Percentiles rank a stretch among this genome's conserved stretches.
Conservation (phyloP, 2,888 invertebrate genomes). For the Oegoconia quadripuncta region DNA sequence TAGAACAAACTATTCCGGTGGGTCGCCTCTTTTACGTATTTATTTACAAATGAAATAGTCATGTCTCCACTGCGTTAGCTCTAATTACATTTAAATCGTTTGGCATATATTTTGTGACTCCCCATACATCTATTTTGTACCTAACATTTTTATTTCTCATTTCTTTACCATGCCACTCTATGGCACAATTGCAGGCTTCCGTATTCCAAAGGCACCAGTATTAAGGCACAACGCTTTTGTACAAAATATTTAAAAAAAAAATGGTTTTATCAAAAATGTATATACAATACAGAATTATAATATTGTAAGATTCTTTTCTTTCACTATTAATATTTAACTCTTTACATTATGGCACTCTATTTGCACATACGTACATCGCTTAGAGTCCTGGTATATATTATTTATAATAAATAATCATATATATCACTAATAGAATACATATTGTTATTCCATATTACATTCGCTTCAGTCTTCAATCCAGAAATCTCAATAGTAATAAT, state of each 20-base stretch:
- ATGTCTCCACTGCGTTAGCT: constrained; percentile 40
- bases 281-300: constrained; percentile 15
- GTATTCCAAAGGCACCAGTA: constrained; percentile 59
- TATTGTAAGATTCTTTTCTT: constrained; percentile 10
- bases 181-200: constrained; percentile 52
- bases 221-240: constrained; percentile 55
- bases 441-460: constrained; percentile 16
- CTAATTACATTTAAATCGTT: constrained; percentile 58
- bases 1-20: constrained; percentile 64
- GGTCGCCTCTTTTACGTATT: constrained; percentile 63
- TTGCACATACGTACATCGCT: constrained; percentile 51
- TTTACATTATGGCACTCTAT: constrained; percentile 69
- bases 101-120: constrained; percentile 77
- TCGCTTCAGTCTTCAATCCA: constrained; percentile 72
- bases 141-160: constrained; percentile 35
- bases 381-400: constrained; percentile 46
- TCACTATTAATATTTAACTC: constrained; percentile 38
- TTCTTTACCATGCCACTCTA: constrained; percentile 41
- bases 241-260: constrained; percentile 26
- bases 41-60: constrained; percentile 57
- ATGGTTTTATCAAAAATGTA: constrained; percentile 22
- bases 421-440: constrained; percentile 16
- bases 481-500: constrained; percentile 73
- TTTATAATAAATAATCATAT: constrained; percentile 7
- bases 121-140: constrained; percentile 67